phyloP scores from a whole-genome alignment of 2,797 vertebrate species.

The Leptodactylus fallax region DNA sequence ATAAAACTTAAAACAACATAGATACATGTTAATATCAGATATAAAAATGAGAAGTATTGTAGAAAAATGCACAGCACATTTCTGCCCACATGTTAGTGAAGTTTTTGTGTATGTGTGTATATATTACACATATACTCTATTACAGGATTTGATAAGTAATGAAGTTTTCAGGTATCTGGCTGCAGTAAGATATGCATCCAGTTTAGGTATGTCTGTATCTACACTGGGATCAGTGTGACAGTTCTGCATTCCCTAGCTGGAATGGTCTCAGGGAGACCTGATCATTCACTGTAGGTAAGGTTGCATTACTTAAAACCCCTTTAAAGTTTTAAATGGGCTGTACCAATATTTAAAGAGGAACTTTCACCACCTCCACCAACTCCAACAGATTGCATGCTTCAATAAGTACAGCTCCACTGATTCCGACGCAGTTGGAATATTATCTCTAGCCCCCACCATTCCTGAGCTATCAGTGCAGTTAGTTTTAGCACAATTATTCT shows the following conservation, averaged over 20 bases:
- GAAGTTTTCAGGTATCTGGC: neutral
- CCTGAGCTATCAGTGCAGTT: no score
- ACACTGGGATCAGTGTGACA: neutral
- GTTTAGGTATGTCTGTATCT: neutral
- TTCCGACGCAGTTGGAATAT: no score
- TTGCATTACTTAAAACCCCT: neutral
- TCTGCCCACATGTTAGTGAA: neutral
- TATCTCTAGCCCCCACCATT: no score
- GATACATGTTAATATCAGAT: neutral
- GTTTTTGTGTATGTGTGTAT: neutral
- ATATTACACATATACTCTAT: neutral
- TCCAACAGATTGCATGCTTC: no score
- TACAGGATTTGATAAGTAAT: neutral
- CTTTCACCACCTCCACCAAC: no score
- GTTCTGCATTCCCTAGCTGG: neutral
- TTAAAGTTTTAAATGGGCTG: neutral
- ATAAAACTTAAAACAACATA: neutral
- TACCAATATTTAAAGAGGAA: no score
- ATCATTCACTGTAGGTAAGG: neutral
- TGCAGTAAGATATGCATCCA: no score
- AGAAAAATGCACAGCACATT: neutral
- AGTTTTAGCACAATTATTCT: no score
- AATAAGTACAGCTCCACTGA: no score
- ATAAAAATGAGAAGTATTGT: neutral
- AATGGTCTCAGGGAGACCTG: neutral